phyloP scores from a whole-genome alignment of 2,113 vertebrate species.

The Athene noctua region DNA sequence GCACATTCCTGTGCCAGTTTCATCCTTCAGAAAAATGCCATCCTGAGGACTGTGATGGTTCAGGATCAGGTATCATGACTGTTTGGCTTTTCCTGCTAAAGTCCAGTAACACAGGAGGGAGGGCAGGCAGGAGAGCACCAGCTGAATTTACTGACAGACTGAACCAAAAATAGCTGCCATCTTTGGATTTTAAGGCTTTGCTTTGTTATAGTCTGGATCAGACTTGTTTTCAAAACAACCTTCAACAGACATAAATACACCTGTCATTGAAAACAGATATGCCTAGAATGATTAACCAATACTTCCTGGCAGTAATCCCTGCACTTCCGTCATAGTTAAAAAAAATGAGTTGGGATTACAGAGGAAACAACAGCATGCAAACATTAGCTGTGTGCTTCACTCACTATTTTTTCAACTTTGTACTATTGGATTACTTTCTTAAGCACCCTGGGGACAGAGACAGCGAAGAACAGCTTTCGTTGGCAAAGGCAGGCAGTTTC shows the following conservation, averaged over 20 bases:
- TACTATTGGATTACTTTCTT: constrained; percentile 19
- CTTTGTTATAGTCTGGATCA: neutral
- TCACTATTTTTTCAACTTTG: constrained; percentile 6
- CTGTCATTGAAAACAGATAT: neutral
- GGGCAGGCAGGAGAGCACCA: neutral
- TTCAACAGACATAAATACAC: neutral
- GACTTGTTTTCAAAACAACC: neutral
- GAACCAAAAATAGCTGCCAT: constrained; percentile 6
- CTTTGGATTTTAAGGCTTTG: neutral
- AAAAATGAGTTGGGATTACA: neutral
- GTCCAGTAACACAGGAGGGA: neutral
- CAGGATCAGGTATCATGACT: neutral
- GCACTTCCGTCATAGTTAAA: neutral
- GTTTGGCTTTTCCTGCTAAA: neutral
- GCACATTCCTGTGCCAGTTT: neutral
- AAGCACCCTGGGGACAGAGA: constrained; percentile 27
- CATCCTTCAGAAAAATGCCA: neutral
- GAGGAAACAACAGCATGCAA: neutral
- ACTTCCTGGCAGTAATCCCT: neutral
- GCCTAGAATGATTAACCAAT: neutral
- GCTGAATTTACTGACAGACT: neutral
- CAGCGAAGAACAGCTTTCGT: constrained; percentile 25
- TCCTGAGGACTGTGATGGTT: neutral
- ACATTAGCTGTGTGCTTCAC: neutral
- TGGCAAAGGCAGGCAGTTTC: constrained; percentile 39